Percentiles rank a stretch among this genome's conserved stretches.
phyloP scores from a whole-genome alignment of 2,113 vertebrate genomes.

The Calyptommatus sinebrachiatus region DNA sequence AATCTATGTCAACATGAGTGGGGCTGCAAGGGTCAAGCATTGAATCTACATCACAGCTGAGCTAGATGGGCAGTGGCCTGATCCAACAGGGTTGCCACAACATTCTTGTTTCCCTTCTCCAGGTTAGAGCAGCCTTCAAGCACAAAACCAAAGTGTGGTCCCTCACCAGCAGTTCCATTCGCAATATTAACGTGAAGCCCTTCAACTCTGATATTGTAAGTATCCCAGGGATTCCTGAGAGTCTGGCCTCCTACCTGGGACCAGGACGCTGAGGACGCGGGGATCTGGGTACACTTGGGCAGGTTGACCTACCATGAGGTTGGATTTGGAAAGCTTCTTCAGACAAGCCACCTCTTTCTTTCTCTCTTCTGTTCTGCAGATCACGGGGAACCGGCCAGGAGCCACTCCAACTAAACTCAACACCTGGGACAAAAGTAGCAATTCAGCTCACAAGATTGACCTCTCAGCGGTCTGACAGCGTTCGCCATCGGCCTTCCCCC shows the following conservation, averaged over 20 bases:
- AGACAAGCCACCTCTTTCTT: neutral
- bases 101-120: neutral
- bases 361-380: conserved; percentile 63
- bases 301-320: no score
- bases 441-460: conserved; percentile 87
- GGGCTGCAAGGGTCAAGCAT: no score
- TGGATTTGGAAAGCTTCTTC: no score
- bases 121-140: conserved; percentile 97
- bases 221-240: conserved; percentile 3
- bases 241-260: neutral
- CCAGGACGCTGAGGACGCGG: neutral
- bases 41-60: no score
- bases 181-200: conserved; percentile 85
- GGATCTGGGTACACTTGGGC: neutral
- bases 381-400: conserved; percentile 86
- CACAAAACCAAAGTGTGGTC: conserved; percentile 99
- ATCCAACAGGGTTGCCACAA: no score
- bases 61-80: no score
- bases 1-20: no score
- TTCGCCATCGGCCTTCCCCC: neutral
- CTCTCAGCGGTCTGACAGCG: conserved; percentile 83
- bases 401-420: conserved; percentile 83
- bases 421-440: conserved; percentile 92
- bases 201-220: conserved; percentile 95
- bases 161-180: conserved; percentile 88